Percentiles rank a stretch among this genome's conserved stretches.
Evolutionary conservation across 2,797 vertebrate species (phyloP).

Genomic region (Melanogrammus aeglefinus): DNA sequence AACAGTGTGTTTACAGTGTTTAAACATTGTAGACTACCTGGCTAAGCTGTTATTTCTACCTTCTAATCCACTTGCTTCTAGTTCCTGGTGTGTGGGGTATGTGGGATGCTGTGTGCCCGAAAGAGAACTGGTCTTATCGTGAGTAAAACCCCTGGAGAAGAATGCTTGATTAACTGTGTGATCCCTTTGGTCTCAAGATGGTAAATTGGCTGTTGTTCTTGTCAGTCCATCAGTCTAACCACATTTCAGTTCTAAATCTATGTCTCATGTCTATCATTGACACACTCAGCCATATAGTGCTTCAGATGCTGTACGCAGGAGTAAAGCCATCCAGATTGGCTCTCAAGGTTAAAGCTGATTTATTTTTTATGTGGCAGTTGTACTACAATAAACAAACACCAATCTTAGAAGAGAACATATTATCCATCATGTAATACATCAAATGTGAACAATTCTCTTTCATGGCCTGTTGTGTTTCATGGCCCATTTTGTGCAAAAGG

Average conservation of each 20-base stretch:
- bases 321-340: neutral
- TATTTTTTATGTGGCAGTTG: neutral
- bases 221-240: neutral
- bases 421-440: neutral
- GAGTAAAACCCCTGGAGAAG: constrained; percentile 70
- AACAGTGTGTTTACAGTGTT: too few relatives aligned
- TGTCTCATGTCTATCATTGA: neutral
- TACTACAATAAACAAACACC: neutral
- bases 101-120: constrained; percentile 92
- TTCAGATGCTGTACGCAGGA: neutral
- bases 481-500: too few relatives aligned
- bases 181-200: neutral
- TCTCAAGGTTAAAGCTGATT: neutral
- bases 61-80: constrained; percentile 55
- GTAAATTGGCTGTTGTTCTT: neutral
- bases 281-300: neutral
- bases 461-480: too few relatives aligned
- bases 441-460: neutral
- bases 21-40: too few relatives aligned
- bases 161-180: neutral
- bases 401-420: neutral
- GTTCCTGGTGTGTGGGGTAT: constrained; percentile 95
- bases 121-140: constrained; percentile 96
- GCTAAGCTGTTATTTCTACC: too few relatives aligned
- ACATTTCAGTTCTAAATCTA: neutral